Evolutionary conservation across 2,113 vertebrate genomes (phyloP).

Genomic region (Tyto alba): DNA sequence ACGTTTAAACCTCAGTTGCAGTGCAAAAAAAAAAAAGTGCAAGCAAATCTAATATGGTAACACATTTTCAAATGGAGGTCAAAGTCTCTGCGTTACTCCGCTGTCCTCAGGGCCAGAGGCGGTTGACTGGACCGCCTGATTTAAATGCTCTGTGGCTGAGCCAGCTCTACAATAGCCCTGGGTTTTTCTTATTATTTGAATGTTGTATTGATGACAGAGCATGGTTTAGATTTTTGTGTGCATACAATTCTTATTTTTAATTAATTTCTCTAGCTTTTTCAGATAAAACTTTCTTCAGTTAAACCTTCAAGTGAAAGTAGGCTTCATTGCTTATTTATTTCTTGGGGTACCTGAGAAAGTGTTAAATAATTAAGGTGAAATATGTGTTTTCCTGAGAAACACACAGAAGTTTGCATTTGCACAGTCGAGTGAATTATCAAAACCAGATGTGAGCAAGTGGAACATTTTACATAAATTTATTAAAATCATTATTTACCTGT

Average conservation of each 20-base stretch:
- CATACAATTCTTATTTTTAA: background rate
- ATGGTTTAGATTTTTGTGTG: background rate
- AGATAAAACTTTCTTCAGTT: background rate
- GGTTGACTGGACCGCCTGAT: background rate
- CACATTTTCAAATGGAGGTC: background rate
- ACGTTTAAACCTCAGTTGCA: background rate
- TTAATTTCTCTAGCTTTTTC: background rate
- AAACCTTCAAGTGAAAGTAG: background rate
- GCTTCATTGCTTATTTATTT: background rate
- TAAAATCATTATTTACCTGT: constrained; percentile 73
- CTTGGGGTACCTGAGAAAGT: constrained; percentile 24
- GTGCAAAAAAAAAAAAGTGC: background rate
- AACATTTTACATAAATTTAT: constrained; percentile 70
- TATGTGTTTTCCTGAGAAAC: constrained; percentile 18
- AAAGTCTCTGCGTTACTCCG: background rate
- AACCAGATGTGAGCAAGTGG: constrained; percentile 66
- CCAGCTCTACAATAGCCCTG: background rate
- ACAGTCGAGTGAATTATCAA: constrained; percentile 32
- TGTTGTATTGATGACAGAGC: background rate
- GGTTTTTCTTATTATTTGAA: background rate
- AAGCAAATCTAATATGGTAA: background rate
- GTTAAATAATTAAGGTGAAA: constrained; percentile 57
- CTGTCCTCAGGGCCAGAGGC: background rate
- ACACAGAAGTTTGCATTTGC: constrained; percentile 25
- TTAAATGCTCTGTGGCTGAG: background rate